These are phyloP conservation scores for Drosophila leonis DNA, from an alignment of 2,888 invertebrate species.

Conservation along the genomic window DNA sequence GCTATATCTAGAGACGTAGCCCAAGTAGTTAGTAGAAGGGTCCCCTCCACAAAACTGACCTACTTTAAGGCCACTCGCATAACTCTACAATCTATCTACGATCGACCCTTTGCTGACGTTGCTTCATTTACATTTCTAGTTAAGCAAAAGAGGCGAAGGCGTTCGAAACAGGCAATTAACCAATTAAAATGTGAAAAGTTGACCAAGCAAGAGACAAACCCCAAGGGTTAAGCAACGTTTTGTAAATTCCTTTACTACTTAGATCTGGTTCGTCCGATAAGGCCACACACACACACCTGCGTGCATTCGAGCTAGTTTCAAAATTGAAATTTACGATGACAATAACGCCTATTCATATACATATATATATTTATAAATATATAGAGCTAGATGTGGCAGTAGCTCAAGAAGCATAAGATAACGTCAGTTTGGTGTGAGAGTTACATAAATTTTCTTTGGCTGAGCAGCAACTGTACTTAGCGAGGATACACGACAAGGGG, in stretches of 20 bases:
- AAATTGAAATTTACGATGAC: conserved; percentile 65
- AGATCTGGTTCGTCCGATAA: conserved; percentile 53
- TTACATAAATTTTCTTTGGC: conserved; percentile 54
- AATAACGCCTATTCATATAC: conserved; percentile 28
- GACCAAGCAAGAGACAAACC: conserved; percentile 21
- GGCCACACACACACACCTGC: conserved; percentile 57
- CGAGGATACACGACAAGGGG: conserved; percentile 7
- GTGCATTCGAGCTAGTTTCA: conserved; percentile 31
- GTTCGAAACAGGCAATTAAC: conserved; percentile 68
- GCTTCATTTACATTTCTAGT: conserved; percentile 60
- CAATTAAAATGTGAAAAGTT: conserved; percentile 73
- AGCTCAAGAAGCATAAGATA: conserved; percentile 45
- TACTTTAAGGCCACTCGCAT: conserved; percentile 1
- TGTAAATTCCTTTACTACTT: conserved; percentile 22
- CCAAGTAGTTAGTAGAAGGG: background rate
- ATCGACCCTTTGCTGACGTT: conserved; percentile 21
- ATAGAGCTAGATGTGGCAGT: conserved; percentile 38
- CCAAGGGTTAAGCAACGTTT: conserved; percentile 60
- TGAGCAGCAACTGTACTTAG: conserved; percentile 37
- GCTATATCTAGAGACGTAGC: background rate
- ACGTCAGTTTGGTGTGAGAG: conserved; percentile 60
- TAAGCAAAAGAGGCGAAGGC: conserved; percentile 43
- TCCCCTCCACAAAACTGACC: conserved; percentile 15
- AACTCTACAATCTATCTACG: conserved; percentile 9
- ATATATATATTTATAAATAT: background rate